A percentile compares a stretch with the other conserved stretches of the same genome.
These are phyloP conservation scores for Agonopterix subpropinquella DNA, from an alignment of 2,888 invertebrate species.

Conservation along the genomic window DNA sequence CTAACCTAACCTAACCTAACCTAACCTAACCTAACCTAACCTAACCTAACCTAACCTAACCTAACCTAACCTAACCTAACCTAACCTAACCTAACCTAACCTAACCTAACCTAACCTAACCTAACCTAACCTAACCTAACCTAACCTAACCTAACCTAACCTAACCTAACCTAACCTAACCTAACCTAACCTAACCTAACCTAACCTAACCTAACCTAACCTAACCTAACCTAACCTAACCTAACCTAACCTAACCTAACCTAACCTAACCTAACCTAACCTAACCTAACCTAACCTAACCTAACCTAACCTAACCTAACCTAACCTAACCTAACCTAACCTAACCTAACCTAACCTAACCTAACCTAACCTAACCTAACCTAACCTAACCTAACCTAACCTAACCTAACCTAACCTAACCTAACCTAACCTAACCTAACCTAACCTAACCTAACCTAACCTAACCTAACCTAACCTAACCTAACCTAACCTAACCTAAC, in stretches of 20 bases:
- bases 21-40: constrained; percentile 17
- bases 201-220: constrained; percentile 11
- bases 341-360: constrained; percentile 13
- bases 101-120: constrained; percentile 11
- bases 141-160: constrained; percentile 6
- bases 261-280: constrained; percentile 14
- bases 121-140: constrained; percentile 8
- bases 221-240: constrained; percentile 15
- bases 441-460: constrained; percentile 18
- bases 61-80: constrained; percentile 13
- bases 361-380: constrained; percentile 13
- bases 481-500: constrained; percentile 17
- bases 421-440: constrained; percentile 18
- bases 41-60: constrained; percentile 15
- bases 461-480: constrained; percentile 17
- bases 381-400: constrained; percentile 15
- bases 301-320: constrained; percentile 13
- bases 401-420: constrained; percentile 18
- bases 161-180: constrained; percentile 6
- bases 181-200: constrained; percentile 13
- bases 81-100: constrained; percentile 11
- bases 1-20: constrained; percentile 13
- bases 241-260: constrained; percentile 9
- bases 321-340: constrained; percentile 15
- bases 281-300: constrained; percentile 14